Percentiles rank a stretch among this genome's conserved stretches.
These are phyloP conservation scores for Gymnoscelis rufifasciata DNA, from an alignment of 2,888 invertebrate genomes.

Conservation along the genomic window DNA sequence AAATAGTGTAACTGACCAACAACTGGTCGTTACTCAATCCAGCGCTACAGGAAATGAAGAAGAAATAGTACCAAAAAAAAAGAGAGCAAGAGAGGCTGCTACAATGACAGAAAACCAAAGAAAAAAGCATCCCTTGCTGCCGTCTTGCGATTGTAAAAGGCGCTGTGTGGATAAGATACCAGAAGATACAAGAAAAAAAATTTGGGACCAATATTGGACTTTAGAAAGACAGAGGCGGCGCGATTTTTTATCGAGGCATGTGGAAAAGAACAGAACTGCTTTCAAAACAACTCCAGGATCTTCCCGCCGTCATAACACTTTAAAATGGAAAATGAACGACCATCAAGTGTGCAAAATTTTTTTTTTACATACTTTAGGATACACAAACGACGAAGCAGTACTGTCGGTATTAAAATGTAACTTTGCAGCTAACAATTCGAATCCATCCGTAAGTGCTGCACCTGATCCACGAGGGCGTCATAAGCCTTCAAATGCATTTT, in stretches of 20 bases:
- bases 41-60: not conserved
- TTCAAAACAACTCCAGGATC: not conserved
- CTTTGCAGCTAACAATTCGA: slow-evolving; percentile 6
- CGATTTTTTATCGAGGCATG: not conserved
- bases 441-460: slow-evolving; percentile 14
- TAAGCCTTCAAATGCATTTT: not conserved
- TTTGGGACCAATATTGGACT: not conserved
- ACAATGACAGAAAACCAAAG: not conserved
- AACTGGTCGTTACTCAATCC: not conserved
- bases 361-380: slow-evolving; percentile 12
- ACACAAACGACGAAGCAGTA: slow-evolving; percentile 15
- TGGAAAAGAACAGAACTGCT: not conserved
- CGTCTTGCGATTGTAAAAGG: not conserved
- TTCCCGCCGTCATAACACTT: not conserved
- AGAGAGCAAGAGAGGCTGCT: not conserved
- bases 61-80: not conserved
- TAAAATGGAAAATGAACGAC: not conserved
- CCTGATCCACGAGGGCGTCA: slow-evolving; percentile 17
- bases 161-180: not conserved
- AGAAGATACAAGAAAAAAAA: not conserved
- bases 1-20: not conserved
- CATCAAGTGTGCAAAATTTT: slow-evolving; percentile 1
- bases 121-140: not conserved
- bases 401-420: slow-evolving; percentile 13
- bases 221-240: not conserved